A percentile compares a stretch with the other conserved stretches of the same genome.
phyloP scores from a whole-genome alignment of 2,113 vertebrate genomes.

The Dasyornis broadbenti region DNA sequence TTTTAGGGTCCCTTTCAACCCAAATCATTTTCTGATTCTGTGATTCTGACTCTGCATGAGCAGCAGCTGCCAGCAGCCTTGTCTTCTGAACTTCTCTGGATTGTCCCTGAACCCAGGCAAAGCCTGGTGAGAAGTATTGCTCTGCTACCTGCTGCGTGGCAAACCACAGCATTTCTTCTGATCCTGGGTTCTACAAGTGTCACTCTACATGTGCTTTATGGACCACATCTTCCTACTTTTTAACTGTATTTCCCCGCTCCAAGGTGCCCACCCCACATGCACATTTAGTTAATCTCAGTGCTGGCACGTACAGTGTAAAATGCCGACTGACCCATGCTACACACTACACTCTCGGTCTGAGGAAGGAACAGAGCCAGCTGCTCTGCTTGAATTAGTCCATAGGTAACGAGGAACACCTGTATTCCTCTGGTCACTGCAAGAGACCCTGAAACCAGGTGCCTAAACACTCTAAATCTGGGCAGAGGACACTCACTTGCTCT shows the following conservation, averaged over 20 bases:
- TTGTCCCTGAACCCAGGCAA: background rate
- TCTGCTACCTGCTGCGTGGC: accelerated
- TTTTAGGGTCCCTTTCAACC: background rate
- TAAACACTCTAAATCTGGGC: background rate
- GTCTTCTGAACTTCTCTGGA: background rate
- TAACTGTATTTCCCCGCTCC: accelerated
- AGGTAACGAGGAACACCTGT: accelerated
- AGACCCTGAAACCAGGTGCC: background rate
- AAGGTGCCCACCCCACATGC: accelerated
- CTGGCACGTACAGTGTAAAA: background rate
- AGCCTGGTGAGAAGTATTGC: background rate
- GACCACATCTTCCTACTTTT: background rate
- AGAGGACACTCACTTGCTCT: accelerated
- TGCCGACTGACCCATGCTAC: accelerated
- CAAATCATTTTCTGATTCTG: background rate
- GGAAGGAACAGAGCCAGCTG: background rate
- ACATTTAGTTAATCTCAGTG: background rate
- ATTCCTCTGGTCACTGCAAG: background rate
- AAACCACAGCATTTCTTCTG: background rate
- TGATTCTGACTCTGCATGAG: background rate
- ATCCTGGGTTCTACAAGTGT: background rate
- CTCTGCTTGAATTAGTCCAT: background rate
- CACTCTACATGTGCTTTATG: background rate
- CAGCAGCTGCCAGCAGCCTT: background rate
- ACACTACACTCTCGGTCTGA: accelerated